Conservation (phyloP, 2,113 vertebrate genomes). For the Zingel zingel region DNA sequence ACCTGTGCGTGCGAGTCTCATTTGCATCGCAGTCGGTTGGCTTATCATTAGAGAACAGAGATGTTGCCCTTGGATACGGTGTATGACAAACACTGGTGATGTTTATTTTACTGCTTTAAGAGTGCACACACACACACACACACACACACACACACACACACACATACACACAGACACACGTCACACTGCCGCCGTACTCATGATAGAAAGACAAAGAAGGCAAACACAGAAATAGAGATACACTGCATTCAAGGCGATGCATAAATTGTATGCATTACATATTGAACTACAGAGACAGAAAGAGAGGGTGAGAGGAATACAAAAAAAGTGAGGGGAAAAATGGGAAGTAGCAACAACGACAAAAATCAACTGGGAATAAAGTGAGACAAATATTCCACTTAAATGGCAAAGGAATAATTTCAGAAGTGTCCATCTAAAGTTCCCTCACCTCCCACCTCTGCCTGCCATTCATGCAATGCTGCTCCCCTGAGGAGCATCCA, state of each 20-base stretch:
- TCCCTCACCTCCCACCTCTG: slow-evolving; percentile 54
- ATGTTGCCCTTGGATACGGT: slow-evolving; percentile 68
- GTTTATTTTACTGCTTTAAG: slow-evolving; percentile 68
- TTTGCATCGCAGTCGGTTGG: slow-evolving; percentile 52
- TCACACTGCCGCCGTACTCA: slow-evolving; percentile 15
- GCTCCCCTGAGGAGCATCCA: slow-evolving; percentile 49
- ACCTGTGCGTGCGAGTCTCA: slow-evolving; percentile 41
- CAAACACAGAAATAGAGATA: slow-evolving; percentile 9
- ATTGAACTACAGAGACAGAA: slow-evolving; percentile 24
- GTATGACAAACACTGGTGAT: slow-evolving; percentile 50
- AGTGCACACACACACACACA: neutral
- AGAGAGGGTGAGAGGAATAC: neutral
- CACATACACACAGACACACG: slow-evolving; percentile 1
- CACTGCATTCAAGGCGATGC: neutral
- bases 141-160: no score
- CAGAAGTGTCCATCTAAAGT: slow-evolving; percentile 66
- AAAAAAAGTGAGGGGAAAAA: neutral
- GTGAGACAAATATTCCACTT: slow-evolving; percentile 32
- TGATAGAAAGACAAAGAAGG: slow-evolving; percentile 40
- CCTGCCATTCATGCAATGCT: slow-evolving; percentile 54
- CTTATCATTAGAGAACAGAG: slow-evolving; percentile 46
- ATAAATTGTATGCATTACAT: neutral
- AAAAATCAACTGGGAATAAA: slow-evolving; percentile 8
- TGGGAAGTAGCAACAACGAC: neutral
- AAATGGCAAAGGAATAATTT: slow-evolving; percentile 55